Conservation (phyloP, 2,797 vertebrate genomes). For the Malurus leucopterus region DNA sequence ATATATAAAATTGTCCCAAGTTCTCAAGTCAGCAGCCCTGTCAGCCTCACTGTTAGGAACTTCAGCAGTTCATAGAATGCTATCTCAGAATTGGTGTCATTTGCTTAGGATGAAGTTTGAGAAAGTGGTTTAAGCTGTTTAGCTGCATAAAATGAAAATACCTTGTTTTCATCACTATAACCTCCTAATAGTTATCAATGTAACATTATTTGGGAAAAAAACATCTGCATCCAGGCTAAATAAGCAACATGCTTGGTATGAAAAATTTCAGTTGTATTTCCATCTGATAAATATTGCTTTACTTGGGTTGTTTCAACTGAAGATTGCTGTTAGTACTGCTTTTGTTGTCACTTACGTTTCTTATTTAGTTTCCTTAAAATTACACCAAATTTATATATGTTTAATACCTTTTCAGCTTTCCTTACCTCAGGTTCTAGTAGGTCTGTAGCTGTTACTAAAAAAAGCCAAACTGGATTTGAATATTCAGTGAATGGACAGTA, state of each 20-base stretch:
- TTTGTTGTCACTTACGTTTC: not conserved
- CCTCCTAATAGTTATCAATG: not conserved
- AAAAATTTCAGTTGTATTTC: not conserved
- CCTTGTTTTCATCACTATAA: not conserved
- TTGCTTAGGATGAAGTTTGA: not conserved
- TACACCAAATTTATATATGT: not conserved
- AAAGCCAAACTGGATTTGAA: not conserved
- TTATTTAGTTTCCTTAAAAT: not conserved
- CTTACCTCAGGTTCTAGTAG: not conserved
- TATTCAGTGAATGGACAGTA: not conserved
- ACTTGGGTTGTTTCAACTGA: not conserved
- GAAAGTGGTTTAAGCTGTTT: not conserved
- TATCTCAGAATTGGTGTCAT: not conserved
- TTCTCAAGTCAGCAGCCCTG: not conserved
- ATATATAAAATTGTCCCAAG: not conserved
- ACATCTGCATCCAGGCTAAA: not conserved
- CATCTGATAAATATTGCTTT: not conserved
- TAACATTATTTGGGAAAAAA: not conserved
- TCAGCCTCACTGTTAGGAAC: not conserved
- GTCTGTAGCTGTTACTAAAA: not conserved
- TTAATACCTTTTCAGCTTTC: not conserved
- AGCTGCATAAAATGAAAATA: not conserved
- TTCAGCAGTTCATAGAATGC: not conserved
- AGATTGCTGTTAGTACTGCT: not conserved
- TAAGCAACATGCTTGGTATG: not conserved